A percentile compares a stretch with the other conserved stretches of the same genome.
These are phyloP conservation scores for Danaus plexippus DNA, from an alignment of 1,140 invertebrate genomes.

Conservation along the genomic window DNA sequence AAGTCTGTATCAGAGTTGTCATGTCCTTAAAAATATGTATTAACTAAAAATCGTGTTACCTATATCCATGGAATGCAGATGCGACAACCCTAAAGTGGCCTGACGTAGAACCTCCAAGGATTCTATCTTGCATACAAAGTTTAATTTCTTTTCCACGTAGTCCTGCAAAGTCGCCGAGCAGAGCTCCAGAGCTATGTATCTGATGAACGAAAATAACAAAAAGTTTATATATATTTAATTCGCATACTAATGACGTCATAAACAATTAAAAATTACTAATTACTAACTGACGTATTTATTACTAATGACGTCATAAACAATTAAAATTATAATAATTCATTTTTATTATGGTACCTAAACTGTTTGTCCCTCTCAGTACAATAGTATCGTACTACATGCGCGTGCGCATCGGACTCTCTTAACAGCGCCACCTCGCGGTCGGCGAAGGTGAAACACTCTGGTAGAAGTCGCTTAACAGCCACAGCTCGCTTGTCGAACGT, in stretches of 20 bases:
- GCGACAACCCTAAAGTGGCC: constrained; percentile 90
- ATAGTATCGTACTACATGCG: constrained; percentile 96
- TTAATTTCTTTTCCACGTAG: constrained; percentile 85
- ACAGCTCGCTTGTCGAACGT: constrained; percentile 94
- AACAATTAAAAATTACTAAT: too few relatives aligned
- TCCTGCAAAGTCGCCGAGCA: constrained; percentile 96
- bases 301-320: too few relatives aligned
- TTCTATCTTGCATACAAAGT: constrained; percentile 74
- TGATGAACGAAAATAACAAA: constrained; percentile 37
- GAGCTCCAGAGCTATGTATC: constrained; percentile 97
- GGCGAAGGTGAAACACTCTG: constrained; percentile 95
- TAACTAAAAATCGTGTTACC: constrained; percentile 71
- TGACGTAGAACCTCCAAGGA: constrained; percentile 84
- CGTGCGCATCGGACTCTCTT: constrained; percentile 95
- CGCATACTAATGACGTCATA: too few relatives aligned
- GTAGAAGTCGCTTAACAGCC: constrained; percentile 96
- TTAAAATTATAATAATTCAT: too few relatives aligned
- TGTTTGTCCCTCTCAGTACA: constrained; percentile 90
- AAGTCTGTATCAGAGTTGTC: too few relatives aligned
- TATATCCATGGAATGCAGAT: constrained; percentile 96
- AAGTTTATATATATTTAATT: too few relatives aligned
- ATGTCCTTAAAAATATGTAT: too few relatives aligned
- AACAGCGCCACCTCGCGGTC: constrained; percentile 97
- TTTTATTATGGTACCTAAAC: constrained; percentile 69
- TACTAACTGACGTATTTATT: too few relatives aligned